Percentiles rank a stretch among this genome's conserved stretches.
phyloP scores from a whole-genome alignment of 2,113 vertebrate species.

The Grammomys surdaster region DNA sequence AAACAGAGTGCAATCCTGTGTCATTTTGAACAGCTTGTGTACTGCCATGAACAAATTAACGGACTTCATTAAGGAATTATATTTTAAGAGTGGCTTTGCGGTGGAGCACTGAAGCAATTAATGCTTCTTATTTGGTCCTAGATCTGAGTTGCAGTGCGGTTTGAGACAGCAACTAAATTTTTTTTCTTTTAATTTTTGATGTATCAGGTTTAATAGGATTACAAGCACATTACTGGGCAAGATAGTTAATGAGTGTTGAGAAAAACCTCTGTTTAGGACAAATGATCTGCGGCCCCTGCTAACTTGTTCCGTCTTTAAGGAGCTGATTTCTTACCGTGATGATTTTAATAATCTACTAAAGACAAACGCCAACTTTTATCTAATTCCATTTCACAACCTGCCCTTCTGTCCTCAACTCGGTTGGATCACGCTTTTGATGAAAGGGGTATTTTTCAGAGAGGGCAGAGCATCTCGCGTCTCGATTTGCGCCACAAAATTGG shows the following conservation, averaged over 20 bases:
- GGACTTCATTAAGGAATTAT: slow-evolving; percentile 93
- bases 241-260: slow-evolving; percentile 83
- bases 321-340: slow-evolving; percentile 72
- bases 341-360: slow-evolving; percentile 82
- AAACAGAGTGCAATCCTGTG: slow-evolving; percentile 90
- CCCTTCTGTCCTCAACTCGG: slow-evolving; percentile 76
- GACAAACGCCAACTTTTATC: slow-evolving; percentile 73
- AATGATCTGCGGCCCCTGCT: slow-evolving; percentile 73
- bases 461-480: slow-evolving; percentile 59
- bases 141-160: slow-evolving; percentile 84
- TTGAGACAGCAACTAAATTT: slow-evolving; percentile 83
- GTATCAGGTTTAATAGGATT: slow-evolving; percentile 87
- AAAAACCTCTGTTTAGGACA: slow-evolving; percentile 83
- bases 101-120: slow-evolving; percentile 90
- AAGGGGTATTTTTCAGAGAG: slow-evolving; percentile 57
- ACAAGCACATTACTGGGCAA: slow-evolving; percentile 79
- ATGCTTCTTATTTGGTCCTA: slow-evolving; percentile 89
- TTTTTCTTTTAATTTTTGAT: slow-evolving; percentile 75
- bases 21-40: slow-evolving; percentile 92
- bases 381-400: slow-evolving; percentile 77
- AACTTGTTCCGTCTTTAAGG: slow-evolving; percentile 81
- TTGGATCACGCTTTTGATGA: slow-evolving; percentile 74
- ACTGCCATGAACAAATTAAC: slow-evolving; percentile 92
- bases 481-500: slow-evolving; percentile 75
- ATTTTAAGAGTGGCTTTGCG: slow-evolving; percentile 90